Base-by-base conservation (phyloP, 2,113 vertebrate genomes). In the Sebastes schlegelii region DNA sequence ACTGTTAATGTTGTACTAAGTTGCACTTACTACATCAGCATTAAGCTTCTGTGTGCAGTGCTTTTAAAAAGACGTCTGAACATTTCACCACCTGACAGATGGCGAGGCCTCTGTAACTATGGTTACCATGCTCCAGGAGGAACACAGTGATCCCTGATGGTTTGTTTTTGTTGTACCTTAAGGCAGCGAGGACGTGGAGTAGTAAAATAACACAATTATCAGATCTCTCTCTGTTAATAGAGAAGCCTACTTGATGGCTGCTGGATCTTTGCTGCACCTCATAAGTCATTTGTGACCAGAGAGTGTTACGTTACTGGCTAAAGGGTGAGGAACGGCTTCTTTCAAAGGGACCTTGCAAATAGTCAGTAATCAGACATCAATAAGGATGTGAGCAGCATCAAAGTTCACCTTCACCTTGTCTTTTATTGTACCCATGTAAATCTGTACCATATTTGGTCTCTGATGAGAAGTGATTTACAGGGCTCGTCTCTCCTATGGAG, bases 81-180 rank as follows among this genome's bases (percentile, higher is more conserved):
- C 55, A 74, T 74, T 63, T 83, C 45, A 58, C 21, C 34, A 75
- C 61, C 61, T 75, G 80, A 62, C 89, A 91, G 76, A 87, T 70
- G 62, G 70, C 52, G 45, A 40, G 48, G 45, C 43, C 58, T 62
- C n/a, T 54, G 85, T 82, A 65, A 67, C 86, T 70, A 82, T 84
- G 68, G 82, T 80, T 80, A 91, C 85, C 7, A 6, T 61, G 66
- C 23, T 70, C 77, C 63, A 21, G 45, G 54, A 63, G 57, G 58
- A 86, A 68, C 76, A 83, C 49, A 62, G 8, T 6, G 13, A 77
- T 72, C 82, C 73, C 69, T 6, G 43, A 6, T 74, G 43, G 72
- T 57, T 83, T 87, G 64, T 65, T 91, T 88, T 55, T 62, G 64
- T 77, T 79, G 49, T 46, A 82, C 62, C 76, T 81, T 51, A 40